These are phyloP conservation scores for Rhagoletis zephyria DNA, from an alignment of 1,140 invertebrate genomes.

Conservation along the genomic window DNA sequence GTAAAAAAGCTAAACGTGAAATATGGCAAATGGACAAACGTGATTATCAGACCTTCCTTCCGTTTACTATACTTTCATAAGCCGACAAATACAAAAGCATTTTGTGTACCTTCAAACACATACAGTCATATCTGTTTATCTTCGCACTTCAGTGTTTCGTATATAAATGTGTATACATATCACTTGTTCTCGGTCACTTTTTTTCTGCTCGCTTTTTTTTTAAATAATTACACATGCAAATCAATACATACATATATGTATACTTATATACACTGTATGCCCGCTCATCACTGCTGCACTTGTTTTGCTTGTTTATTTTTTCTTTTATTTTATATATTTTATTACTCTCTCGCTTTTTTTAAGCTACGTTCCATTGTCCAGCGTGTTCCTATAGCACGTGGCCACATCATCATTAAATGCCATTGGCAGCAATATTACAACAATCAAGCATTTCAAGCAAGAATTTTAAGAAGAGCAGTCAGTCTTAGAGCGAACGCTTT, in stretches of 20 bases:
- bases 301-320: background rate
- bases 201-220: background rate
- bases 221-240: background rate
- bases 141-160: background rate
- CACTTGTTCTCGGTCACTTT: constrained; percentile 32
- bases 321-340: background rate
- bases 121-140: background rate
- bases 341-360: background rate
- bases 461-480: background rate
- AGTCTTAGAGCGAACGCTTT: no score
- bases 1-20: constrained; percentile 25
- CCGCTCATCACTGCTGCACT: background rate
- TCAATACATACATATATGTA: background rate
- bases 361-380: constrained; percentile 1
- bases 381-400: constrained; percentile 41
- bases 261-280: background rate
- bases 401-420: constrained; percentile 46
- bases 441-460: background rate
- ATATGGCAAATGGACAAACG: constrained; percentile 46
- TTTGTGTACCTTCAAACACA: background rate
- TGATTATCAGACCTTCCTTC: constrained; percentile 50
- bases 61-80: constrained; percentile 40
- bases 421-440: background rate
- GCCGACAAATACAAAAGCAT: background rate
- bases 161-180: background rate